phyloP scores from a whole-genome alignment of 2,888 invertebrate genomes.

The Pachydiplax longipennis region DNA sequence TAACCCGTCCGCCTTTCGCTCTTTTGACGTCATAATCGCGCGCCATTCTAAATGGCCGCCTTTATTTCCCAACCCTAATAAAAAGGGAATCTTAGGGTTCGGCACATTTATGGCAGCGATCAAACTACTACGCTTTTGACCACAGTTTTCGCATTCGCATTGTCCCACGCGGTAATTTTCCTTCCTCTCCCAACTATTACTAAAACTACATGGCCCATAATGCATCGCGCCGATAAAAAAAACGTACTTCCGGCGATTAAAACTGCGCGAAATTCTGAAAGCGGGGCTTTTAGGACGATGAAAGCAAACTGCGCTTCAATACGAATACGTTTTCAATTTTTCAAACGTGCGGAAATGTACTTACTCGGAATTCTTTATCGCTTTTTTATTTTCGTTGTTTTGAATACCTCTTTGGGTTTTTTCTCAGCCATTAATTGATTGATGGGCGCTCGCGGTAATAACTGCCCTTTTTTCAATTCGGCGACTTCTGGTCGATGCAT shows the following conservation, averaged over 20 bases:
- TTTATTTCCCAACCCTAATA: constrained; percentile 1
- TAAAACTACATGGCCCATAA: constrained; percentile 20
- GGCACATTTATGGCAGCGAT: constrained; percentile 11
- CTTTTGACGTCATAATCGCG: constrained; percentile 17
- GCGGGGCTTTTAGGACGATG: constrained; percentile 8
- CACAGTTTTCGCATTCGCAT: constrained; percentile 31
- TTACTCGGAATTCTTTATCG: background rate
- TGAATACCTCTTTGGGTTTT: background rate
- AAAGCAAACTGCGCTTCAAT: constrained; percentile 12
- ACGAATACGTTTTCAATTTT: constrained; percentile 13
- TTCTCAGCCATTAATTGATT: background rate
- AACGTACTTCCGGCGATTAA: constrained; percentile 38
- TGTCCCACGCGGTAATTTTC: constrained; percentile 2
- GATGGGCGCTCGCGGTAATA: background rate
- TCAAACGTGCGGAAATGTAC: background rate
- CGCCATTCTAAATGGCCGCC: background rate
- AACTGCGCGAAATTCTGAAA: constrained; percentile 36
- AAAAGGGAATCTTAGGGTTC: background rate
- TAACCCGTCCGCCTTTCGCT: background rate
- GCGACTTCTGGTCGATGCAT: too few species aligned
- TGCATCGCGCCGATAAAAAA: background rate
- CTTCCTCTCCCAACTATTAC: constrained; percentile 27
- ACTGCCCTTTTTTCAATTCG: background rate
- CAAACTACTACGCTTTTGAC: constrained; percentile 21
- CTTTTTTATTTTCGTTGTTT: background rate